Percentiles rank a stretch among this genome's conserved stretches.
Conservation (phyloP, 1,140 invertebrate genomes). For the Oryctes rhinoceros region DNA sequence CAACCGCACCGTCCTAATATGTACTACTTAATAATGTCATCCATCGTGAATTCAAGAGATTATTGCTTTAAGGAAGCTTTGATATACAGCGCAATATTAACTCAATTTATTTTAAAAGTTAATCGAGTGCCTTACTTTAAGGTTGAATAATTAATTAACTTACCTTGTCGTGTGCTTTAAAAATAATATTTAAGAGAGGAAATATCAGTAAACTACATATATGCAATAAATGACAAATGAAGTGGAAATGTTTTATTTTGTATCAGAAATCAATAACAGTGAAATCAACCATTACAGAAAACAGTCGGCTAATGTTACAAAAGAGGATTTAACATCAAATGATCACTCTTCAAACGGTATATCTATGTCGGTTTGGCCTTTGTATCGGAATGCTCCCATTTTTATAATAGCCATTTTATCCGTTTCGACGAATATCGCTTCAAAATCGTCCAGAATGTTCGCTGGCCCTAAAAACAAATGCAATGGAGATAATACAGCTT, state of each 20-base stretch:
- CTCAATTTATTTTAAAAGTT: no score
- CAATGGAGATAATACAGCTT: neutral
- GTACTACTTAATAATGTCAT: no score
- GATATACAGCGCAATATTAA: no score
- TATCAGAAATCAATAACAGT: neutral
- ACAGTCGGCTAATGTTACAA: neutral
- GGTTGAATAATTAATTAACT: no score
- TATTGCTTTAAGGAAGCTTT: no score
- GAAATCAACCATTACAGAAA: neutral
- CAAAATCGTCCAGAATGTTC: slow-evolving; percentile 36
- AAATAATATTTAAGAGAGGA: no score
- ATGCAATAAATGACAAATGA: no score
- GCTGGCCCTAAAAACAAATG: slow-evolving; percentile 12
- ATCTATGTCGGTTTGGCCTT: neutral
- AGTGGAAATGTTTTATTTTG: neutral
- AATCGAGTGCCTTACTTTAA: no score
- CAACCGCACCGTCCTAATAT: no score
- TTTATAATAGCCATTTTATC: slow-evolving; percentile 26
- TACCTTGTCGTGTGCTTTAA: no score
- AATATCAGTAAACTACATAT: no score
- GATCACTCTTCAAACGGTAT: slow-evolving; percentile 38
- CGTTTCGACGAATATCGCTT: slow-evolving; percentile 40
- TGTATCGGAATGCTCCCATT: slow-evolving; percentile 35
- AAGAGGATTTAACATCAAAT: neutral
- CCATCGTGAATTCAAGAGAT: no score